Percentiles rank a stretch among this genome's conserved stretches.
These are phyloP conservation scores for Tenthredo livida DNA, from an alignment of 2,888 invertebrate genomes.

Conservation along the genomic window DNA sequence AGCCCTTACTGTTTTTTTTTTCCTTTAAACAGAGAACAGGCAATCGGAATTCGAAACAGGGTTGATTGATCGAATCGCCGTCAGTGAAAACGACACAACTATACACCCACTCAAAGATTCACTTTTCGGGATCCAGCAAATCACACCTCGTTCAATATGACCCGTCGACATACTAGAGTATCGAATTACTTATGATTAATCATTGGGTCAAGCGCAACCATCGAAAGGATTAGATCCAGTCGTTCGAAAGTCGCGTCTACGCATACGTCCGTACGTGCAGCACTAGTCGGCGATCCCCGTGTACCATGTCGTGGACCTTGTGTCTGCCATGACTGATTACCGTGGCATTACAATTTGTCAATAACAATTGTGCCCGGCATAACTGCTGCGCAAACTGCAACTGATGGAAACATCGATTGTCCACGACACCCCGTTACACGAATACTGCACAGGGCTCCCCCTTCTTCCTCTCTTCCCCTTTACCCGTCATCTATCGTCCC, in stretches of 20 bases:
- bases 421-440: slow-evolving; percentile 57
- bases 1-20: not conserved
- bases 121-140: slow-evolving; percentile 2
- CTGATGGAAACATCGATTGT: slow-evolving; percentile 75
- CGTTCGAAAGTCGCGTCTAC: not conserved
- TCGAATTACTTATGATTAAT: slow-evolving; percentile 43
- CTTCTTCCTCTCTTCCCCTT: not conserved
- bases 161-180: not conserved
- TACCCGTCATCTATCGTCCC: not conserved
- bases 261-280: not conserved
- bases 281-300: not conserved
- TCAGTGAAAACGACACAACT: not conserved
- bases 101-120: not conserved
- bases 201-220: slow-evolving; percentile 28
- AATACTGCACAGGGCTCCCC: slow-evolving; percentile 29
- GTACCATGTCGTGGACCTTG: slow-evolving; percentile 42
- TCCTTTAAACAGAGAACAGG: not conserved
- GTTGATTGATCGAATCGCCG: not conserved
- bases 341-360: slow-evolving; percentile 74
- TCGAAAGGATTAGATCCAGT: slow-evolving; percentile 25
- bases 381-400: slow-evolving; percentile 72
- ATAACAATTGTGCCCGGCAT: slow-evolving; percentile 73
- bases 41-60: not conserved
- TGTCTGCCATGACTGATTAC: slow-evolving; percentile 72
- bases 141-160: not conserved